These are phyloP conservation scores for Chelon labrosus DNA, from an alignment of 2,797 vertebrate species.

Conservation along the genomic window DNA sequence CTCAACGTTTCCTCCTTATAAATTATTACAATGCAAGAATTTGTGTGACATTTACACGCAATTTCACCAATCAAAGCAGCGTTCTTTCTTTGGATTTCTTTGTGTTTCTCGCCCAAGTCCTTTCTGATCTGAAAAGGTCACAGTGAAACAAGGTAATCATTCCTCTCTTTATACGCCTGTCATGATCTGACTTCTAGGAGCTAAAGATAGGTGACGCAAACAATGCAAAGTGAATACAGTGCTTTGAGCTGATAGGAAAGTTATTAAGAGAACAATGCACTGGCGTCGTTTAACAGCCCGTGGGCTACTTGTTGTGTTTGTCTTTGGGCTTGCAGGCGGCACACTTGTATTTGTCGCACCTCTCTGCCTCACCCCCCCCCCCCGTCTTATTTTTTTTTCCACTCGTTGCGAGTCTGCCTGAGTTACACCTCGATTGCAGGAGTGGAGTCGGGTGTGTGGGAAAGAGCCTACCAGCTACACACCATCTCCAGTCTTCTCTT, in stretches of 20 bases:
- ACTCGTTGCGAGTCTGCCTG: no score
- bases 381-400: no score
- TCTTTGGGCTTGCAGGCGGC: background rate
- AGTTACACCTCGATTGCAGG: no score
- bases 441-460: no score
- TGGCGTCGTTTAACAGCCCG: background rate
- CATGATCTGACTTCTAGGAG: background rate
- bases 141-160: conserved; percentile 28
- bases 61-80: conserved; percentile 11
- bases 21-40: background rate
- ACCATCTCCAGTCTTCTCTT: no score
- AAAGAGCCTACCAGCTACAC: no score
- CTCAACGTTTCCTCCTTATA: background rate
- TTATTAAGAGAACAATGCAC: conserved; percentile 10
- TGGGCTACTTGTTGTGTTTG: background rate
- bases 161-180: background rate
- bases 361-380: no score
- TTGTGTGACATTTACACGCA: conserved; percentile 29
- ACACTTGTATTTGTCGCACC: background rate
- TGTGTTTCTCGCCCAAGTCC: conserved; percentile 1
- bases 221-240: background rate
- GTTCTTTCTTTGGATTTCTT: background rate
- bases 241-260: conserved; percentile 12
- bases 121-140: conserved; percentile 45
- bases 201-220: conserved; percentile 14